These are phyloP conservation scores for Lasioglossum vierecki DNA, from an alignment of 2,888 invertebrate species.

Conservation along the genomic window DNA sequence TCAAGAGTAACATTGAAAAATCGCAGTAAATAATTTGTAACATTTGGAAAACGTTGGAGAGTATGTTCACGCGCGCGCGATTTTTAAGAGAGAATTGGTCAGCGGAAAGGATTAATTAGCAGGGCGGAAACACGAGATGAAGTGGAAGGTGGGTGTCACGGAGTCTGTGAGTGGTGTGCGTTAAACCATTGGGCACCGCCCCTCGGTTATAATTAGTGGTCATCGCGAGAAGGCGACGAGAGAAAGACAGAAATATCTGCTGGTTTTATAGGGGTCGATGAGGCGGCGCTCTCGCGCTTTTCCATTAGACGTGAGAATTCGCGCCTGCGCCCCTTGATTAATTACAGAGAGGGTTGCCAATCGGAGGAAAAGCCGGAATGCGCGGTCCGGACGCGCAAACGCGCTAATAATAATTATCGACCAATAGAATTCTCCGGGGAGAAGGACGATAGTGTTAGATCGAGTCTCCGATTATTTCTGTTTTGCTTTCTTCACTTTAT, in stretches of 20 bases:
- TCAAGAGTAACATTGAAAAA: too few species aligned
- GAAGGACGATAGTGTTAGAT: neutral
- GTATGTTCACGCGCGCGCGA: too few species aligned
- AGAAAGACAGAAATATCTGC: conserved; percentile 57
- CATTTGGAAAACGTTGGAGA: too few species aligned
- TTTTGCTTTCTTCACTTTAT: neutral
- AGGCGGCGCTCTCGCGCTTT: conserved; percentile 66
- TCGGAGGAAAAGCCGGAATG: conserved; percentile 70
- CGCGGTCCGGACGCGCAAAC: conserved; percentile 72
- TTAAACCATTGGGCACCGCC: conserved; percentile 70
- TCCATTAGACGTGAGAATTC: conserved; percentile 73
- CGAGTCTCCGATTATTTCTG: neutral
- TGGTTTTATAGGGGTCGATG: conserved; percentile 64
- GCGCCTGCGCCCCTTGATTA: conserved; percentile 80
- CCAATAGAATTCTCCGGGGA: conserved; percentile 66
- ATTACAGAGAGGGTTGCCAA: conserved; percentile 81
- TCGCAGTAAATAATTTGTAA: too few species aligned
- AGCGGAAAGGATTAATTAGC: conserved; percentile 11
- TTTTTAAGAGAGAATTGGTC: neutral
- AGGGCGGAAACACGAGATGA: conserved; percentile 74
- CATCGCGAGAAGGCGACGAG: conserved; percentile 55
- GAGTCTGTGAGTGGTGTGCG: conserved; percentile 27
- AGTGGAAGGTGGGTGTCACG: conserved; percentile 26
- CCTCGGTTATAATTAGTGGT: conserved; percentile 78
- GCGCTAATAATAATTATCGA: conserved; percentile 81